Evolutionary conservation across 2,113 vertebrate genomes (phyloP), one percentile per base, ranked within the genome.

Genomic region (Nesoenas mayeri): DNA sequence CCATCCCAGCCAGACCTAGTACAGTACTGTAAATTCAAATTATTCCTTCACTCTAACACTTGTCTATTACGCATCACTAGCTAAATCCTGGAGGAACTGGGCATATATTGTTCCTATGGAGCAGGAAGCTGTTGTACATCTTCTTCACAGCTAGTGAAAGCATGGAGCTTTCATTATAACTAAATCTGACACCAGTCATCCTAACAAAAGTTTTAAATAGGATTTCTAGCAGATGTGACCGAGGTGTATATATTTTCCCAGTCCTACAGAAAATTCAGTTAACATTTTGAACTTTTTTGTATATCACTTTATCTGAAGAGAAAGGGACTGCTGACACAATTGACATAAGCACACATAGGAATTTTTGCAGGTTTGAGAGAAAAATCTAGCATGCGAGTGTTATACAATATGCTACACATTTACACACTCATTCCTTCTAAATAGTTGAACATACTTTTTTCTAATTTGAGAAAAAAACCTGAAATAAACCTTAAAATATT

Each of bases 111-210:
- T 71, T 86, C 61, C 69, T 92, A 7, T 71, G 81, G 65, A 72
- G 38, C 34, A 32, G 50, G 34, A 79, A 85, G 64, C 62, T 8
- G 4, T 73, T 88, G 50, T 29, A 40, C 62, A 75, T 56, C 40
- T 54, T 3, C 70, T 62, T 80, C 62, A 48, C 51, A 26, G 15
- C 22, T 67, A 73, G 15, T 58, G 69, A 32, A 69, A 83, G 48
- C 48, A 34, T 18, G 25, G 70, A 89, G 19, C 64, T 79, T 77
- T 80, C 70, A n/a, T n/a, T 77, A 12, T 38, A 47, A 64, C 40
- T 58, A 85, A 72, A 60, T 93, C 86, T 93, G 71, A 42, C 40
- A 90, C 8, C 13, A 90, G 66, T 64, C 44, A 69, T 48, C 24
- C 53, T 50, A 74, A 70, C 8, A 79, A 85, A 74, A 66, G 29